Conservation (phyloP, 2,797 vertebrate genomes). For the Glyptemys insculpta region DNA sequence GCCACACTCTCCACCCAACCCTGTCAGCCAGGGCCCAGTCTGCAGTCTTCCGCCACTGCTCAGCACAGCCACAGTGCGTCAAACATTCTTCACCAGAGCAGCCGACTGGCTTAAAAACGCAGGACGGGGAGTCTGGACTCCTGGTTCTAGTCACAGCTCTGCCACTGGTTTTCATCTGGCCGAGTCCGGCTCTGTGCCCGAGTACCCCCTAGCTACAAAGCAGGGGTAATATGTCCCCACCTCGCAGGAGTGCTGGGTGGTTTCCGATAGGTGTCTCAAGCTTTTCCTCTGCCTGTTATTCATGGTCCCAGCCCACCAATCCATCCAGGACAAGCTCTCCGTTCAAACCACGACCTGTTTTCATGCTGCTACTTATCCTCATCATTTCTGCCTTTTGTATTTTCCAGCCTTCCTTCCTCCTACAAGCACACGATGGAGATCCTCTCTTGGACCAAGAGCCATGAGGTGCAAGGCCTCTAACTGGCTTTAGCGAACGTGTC, state of each 20-base stretch:
- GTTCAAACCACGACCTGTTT: conserved; percentile 29
- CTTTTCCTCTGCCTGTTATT: background rate
- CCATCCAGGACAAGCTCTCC: conserved; percentile 40
- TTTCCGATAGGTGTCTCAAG: background rate
- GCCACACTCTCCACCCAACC: background rate
- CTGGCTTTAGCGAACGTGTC: conserved; percentile 53
- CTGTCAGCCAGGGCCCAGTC: background rate
- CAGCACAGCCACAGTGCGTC: background rate
- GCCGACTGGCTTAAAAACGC: background rate
- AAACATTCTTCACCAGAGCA: background rate
- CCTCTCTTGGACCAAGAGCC: conserved; percentile 14
- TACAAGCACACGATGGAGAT: conserved; percentile 45
- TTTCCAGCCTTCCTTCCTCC: background rate
- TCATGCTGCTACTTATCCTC: conserved; percentile 33
- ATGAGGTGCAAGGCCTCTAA: conserved; percentile 33
- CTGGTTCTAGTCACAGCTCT: background rate
- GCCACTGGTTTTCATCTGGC: background rate
- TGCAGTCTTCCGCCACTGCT: background rate
- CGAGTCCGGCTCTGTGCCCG: too few relatives aligned
- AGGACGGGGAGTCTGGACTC: background rate
- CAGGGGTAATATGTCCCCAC: background rate
- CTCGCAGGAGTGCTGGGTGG: background rate
- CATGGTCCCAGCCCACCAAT: background rate
- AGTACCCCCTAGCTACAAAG: too few relatives aligned
- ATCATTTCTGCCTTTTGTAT: conserved; percentile 53